Percentiles rank a stretch among this genome's conserved stretches.
phyloP scores from a whole-genome alignment of 1,140 invertebrate species.

The Stegodyphus dumicola region DNA sequence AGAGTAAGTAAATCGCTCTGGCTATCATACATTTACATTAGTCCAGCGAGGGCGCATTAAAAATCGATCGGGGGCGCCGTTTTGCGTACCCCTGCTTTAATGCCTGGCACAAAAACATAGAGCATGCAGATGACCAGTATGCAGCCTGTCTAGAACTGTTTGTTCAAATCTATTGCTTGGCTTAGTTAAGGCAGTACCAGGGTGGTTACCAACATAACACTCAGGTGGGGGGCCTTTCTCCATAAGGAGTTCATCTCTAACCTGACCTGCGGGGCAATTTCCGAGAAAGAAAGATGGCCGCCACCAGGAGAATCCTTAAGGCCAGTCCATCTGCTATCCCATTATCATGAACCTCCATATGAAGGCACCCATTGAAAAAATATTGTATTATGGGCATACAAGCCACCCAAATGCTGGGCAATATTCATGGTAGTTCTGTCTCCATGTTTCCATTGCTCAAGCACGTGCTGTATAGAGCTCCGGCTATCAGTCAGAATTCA shows the following conservation, averaged over 20 bases:
- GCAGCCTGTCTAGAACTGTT: not conserved
- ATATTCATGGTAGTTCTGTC: not conserved
- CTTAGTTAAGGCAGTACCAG: not conserved
- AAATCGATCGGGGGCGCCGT: no score
- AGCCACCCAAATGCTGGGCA: no score
- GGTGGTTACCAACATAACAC: not conserved
- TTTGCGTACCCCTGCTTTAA: no score
- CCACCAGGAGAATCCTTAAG: no score
- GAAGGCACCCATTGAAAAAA: no score
- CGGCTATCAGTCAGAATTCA: slow-evolving; percentile 5
- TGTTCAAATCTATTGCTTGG: not conserved
- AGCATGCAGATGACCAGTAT: not conserved
- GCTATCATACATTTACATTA: no score
- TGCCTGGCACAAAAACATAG: no score
- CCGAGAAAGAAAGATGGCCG: no score
- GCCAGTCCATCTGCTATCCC: not conserved
- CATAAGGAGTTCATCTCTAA: not conserved
- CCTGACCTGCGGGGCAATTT: no score
- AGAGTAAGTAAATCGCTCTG: no score
- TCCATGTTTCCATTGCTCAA: slow-evolving; percentile 2
- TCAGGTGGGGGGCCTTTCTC: not conserved
- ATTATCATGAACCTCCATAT: not conserved
- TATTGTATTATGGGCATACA: no score
- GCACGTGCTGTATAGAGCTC: slow-evolving; percentile 1
- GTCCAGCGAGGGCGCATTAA: no score